Percentiles rank a stretch among this genome's conserved stretches.
phyloP scores from a whole-genome alignment of 2,888 invertebrate species.

The Macaria notata region DNA sequence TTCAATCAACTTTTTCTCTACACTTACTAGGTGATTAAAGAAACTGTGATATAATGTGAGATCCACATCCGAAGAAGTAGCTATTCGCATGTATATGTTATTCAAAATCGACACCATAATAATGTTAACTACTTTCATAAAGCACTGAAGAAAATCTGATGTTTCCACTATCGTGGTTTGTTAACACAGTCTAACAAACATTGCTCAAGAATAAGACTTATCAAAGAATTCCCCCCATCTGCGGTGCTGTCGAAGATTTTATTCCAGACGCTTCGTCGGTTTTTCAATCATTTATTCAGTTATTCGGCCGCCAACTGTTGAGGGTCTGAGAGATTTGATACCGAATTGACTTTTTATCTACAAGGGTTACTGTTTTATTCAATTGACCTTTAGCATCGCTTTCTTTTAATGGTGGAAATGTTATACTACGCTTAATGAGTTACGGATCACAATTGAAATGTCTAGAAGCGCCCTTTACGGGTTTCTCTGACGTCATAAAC shows the following conservation, averaged over 20 bases:
- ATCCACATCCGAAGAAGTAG: too few species aligned
- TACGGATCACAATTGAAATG: conserved; percentile 17
- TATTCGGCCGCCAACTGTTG: conserved; percentile 23
- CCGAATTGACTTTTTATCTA: conserved; percentile 19
- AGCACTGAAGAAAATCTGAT: too few species aligned
- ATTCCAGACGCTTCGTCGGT: conserved; percentile 17
- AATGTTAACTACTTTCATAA: too few species aligned
- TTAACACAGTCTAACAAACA: too few species aligned
- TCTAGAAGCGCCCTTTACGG: conserved; percentile 15
- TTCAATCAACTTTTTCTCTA: too few species aligned
- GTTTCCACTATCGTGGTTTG: too few species aligned
- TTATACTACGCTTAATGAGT: conserved; percentile 14
- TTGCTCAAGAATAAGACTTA: too few species aligned
- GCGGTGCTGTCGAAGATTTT: conserved; percentile 5
- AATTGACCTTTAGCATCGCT: conserved; percentile 12
- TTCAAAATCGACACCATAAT: too few species aligned
- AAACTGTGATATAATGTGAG: too few species aligned
- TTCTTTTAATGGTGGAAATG: conserved; percentile 16
- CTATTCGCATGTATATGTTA: too few species aligned
- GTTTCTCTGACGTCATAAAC: conserved; percentile 13
- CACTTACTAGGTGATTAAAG: too few species aligned
- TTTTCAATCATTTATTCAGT: conserved; percentile 23
- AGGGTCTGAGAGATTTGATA: conserved; percentile 20
- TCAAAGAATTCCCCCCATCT: neutral
- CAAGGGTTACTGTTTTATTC: conserved; percentile 15